Percentiles rank a stretch among this genome's conserved stretches.
phyloP scores from a whole-genome alignment of 2,113 vertebrate genomes.

The Daubentonia madagascariensis region DNA sequence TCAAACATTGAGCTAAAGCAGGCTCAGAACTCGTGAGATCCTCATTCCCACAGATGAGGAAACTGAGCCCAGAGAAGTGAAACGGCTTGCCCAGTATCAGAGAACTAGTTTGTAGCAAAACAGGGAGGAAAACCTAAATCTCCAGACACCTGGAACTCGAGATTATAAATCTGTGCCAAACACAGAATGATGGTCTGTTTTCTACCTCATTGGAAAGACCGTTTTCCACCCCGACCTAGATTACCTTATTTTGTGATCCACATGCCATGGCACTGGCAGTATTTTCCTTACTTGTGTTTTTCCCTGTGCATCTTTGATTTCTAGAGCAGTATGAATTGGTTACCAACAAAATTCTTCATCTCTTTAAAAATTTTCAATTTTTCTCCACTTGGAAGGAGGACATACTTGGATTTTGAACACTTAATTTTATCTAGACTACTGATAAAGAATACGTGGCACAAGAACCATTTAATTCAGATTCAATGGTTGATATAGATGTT shows the following conservation, averaged over 20 bases:
- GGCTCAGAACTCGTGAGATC: neutral
- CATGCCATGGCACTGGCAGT: neutral
- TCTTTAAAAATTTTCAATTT: neutral
- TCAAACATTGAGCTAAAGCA: neutral
- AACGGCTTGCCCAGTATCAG: neutral
- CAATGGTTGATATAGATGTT: neutral
- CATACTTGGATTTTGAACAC: constrained; percentile 2
- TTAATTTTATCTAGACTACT: neutral
- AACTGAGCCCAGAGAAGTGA: neutral
- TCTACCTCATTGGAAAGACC: neutral
- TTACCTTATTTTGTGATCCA: neutral
- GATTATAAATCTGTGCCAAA: neutral
- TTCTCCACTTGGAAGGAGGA: neutral
- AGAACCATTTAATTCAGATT: neutral
- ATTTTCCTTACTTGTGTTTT: neutral
- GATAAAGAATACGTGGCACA: neutral
- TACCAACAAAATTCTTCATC: neutral
- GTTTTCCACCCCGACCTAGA: neutral
- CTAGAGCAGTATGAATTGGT: neutral
- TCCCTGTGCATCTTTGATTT: neutral
- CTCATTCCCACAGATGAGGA: neutral
- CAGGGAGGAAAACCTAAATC: neutral
- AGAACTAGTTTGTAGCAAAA: neutral
- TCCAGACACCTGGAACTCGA: neutral
- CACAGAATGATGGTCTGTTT: neutral